Base-by-base conservation (phyloP, 2,888 invertebrate species). In the Coenonympha arcania region DNA sequence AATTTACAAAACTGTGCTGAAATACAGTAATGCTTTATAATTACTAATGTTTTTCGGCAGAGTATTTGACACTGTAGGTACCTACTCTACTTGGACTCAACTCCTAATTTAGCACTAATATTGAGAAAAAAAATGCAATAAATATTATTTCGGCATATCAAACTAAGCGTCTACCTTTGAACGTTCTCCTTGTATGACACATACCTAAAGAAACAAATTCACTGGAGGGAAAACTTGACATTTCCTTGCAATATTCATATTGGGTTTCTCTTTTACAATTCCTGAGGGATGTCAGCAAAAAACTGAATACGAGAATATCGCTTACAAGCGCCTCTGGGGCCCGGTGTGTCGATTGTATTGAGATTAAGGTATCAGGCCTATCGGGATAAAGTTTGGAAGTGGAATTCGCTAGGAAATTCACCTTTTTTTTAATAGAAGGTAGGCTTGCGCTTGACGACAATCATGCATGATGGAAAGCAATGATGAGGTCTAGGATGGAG, bases 231-330 rank as follows among this genome's bases (percentile, higher is more conserved):
- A 31, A 43, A 26, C 43, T 20, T 43, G 43, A 22, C 31, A 31
- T 43, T 43, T 43, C 20, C 30, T 22, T 33, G 43, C 31, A 33
- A 31, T 43, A 43, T 43, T 43, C 31, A 43, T 54, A 50, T 47
- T 48, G 39, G 44, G 39, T 47, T 50, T 48, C 48, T 30, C 40
- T 44, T 16, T 24, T 43, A 44, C 48, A 48, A 48, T 45, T 39
- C 52, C 52, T 42, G 18, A 9, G 48, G 43, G 54, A 39, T 41
- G 42, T 31, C 13, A 16, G 39, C 45, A 43, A 42, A 46, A 45
- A 51, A 48, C 28, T 37, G 52, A 36, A 54, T 52, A 52, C 36
- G 24, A 48, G 54, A 48, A 54, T 54, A 52, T 52, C 48, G 52
- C 45, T 48, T 44, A 41, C 42, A 34, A 45, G 15, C 5, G 43